A percentile compares a stretch with the other conserved stretches of the same genome.
These are phyloP conservation scores for Alcedo quadribrachys DNA, from an alignment of 2,797 vertebrate genomes.

Conservation along the genomic window DNA sequence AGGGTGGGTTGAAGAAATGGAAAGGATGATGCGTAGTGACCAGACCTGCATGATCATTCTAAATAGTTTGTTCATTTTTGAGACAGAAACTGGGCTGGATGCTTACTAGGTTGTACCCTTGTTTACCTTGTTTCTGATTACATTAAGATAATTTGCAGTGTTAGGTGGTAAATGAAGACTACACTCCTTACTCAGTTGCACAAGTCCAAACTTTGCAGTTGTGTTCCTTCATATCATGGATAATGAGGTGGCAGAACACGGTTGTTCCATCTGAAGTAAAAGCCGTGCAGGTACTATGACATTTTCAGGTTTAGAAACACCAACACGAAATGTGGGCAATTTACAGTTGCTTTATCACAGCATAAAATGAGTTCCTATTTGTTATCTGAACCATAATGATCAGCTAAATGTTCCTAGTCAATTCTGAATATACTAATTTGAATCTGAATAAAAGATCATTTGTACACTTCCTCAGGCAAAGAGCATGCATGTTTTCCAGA, in stretches of 20 bases:
- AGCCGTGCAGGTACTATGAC: background rate
- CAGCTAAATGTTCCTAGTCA: background rate
- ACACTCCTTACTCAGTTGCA: background rate
- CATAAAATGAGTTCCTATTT: background rate
- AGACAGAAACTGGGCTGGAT: background rate
- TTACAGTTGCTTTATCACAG: background rate
- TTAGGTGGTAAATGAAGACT: background rate
- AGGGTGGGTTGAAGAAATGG: background rate
- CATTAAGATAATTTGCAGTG: background rate
- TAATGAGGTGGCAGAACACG: background rate
- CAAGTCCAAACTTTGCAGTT: background rate
- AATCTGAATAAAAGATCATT: background rate
- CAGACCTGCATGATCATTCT: background rate
- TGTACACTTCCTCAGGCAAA: constrained; percentile 3
- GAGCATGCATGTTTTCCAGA: background rate
- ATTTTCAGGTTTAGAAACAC: background rate
- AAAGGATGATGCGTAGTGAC: background rate
- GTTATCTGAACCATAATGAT: constrained; percentile 6
- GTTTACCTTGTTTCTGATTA: background rate
- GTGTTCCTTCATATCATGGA: background rate
- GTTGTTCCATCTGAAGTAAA: background rate
- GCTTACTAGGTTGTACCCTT: background rate
- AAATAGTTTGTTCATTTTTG: background rate
- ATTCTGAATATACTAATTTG: background rate
- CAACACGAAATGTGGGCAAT: background rate